Base-by-base conservation (phyloP, 1,140 invertebrate species). In the Rhyacophila brunnea region DNA sequence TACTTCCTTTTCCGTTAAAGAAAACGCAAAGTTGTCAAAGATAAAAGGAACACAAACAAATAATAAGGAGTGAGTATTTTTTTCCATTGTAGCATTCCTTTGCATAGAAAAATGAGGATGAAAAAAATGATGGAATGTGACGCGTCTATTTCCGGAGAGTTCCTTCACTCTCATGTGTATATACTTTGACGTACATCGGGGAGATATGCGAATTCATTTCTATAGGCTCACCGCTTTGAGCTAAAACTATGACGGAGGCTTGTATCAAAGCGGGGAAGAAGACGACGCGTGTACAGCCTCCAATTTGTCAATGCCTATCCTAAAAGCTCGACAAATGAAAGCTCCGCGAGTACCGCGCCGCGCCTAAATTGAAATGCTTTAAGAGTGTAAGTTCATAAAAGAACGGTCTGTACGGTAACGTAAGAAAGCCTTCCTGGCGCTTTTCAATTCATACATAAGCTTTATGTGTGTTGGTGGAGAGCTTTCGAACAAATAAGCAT, bases 241-340 rank as follows among this genome's bases (percentile, higher is more conserved):
- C 44, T 54, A 54, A 61, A 61, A 53, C 59, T 53, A 49, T 46
- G 38, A 59, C 9, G 45, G 46, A 50, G 59, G 45, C 44, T 38
- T 34, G 56, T 59, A 59, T 60, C 49, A 57, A 62, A 53, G 60
- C 56, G 46, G 49, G 45, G 14, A 35, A 49, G 46, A 42, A 56
- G 52, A 51, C 56, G 54, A 49, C 50, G 51, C 56, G 51, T 17
- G 44, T 53, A 44, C 50, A 54, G 57, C 57, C 62, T 64, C 62
- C 62, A 64, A 64, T 64, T 64, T 64, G 57, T 64, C 62, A 64
- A 64, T 60, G 62, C 62, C 62, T 56, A 42, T 48, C 58, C 55
- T 58, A 57, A 60, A 64, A 60, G 62, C 62, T 45, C 57, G 40
- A 64, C 62, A 64, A 64, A 64, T 64, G 62, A 64, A 60, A 64